These are phyloP conservation scores for Oenanthe oenanthe DNA, from an alignment of 2,113 vertebrate species.

Conservation along the genomic window DNA sequence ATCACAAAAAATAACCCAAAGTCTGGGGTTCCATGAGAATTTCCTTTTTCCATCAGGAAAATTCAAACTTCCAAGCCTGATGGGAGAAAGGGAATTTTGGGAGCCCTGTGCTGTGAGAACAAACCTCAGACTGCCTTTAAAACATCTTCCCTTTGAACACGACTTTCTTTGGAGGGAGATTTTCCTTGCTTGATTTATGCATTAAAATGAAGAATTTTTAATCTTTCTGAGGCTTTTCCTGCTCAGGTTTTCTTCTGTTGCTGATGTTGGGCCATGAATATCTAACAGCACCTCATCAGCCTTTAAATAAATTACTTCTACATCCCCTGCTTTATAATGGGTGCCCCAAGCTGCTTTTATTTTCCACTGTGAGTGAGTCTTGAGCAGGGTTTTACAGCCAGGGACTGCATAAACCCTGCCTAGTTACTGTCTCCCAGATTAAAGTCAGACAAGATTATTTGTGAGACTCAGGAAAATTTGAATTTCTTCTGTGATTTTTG, in stretches of 20 bases:
- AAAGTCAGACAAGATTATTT: background rate
- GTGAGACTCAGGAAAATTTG: background rate
- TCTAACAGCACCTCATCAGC: background rate
- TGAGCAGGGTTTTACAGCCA: conserved; percentile 4
- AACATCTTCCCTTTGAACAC: background rate
- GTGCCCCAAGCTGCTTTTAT: background rate
- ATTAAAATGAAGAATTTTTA: conserved; percentile 15
- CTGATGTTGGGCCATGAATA: background rate
- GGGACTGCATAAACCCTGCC: background rate
- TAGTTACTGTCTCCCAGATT: background rate
- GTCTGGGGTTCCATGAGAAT: background rate
- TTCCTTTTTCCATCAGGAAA: background rate
- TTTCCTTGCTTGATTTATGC: background rate
- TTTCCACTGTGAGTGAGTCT: background rate
- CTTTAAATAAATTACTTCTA: background rate
- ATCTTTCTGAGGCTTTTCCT: background rate
- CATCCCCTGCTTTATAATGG: background rate
- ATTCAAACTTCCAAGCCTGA: background rate
- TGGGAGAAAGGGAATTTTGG: background rate
- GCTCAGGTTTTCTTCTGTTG: background rate
- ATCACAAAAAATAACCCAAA: background rate
- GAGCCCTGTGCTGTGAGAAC: background rate
- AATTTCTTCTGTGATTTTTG: background rate
- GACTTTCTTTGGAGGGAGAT: background rate
- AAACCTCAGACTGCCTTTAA: background rate